Evolutionary conservation across 2,888 invertebrate species (phyloP).

Genomic region (Phyto melanocephala): DNA sequence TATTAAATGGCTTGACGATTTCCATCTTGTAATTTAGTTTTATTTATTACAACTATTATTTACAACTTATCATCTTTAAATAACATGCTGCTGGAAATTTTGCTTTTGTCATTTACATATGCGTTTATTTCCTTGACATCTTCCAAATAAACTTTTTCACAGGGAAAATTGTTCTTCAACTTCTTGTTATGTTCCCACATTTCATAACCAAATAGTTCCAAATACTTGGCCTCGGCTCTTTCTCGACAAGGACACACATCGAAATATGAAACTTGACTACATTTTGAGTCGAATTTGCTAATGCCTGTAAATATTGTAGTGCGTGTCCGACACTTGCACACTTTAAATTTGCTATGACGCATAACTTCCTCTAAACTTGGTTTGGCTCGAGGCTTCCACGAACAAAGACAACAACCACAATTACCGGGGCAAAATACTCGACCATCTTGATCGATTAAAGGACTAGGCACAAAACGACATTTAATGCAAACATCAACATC

Average conservation of each 20-base stretch:
- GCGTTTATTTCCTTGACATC: slow-evolving; percentile 71
- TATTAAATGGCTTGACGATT: no score
- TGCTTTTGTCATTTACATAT: not conserved
- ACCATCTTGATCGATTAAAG: slow-evolving; percentile 71
- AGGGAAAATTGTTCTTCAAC: slow-evolving; percentile 49
- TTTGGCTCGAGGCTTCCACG: slow-evolving; percentile 70
- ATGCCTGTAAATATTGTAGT: slow-evolving; percentile 69
- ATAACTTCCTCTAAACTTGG: slow-evolving; percentile 60
- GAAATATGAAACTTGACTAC: slow-evolving; percentile 68
- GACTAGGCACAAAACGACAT: slow-evolving; percentile 72
- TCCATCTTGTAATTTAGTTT: no score
- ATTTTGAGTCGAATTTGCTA: slow-evolving; percentile 53
- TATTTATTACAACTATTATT: no score
- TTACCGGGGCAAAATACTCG: slow-evolving; percentile 73
- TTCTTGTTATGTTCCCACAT: slow-evolving; percentile 68
- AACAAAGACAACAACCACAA: slow-evolving; percentile 75
- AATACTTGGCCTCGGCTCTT: slow-evolving; percentile 73
- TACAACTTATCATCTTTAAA: not conserved
- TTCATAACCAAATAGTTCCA: slow-evolving; percentile 70
- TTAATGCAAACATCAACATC: slow-evolving; percentile 70
- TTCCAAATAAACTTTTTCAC: slow-evolving; percentile 65
- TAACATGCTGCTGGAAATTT: not conserved
- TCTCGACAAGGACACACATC: slow-evolving; percentile 76
- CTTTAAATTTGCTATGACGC: slow-evolving; percentile 70
- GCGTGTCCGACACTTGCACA: slow-evolving; percentile 72